phyloP scores from a whole-genome alignment of 37 sponge, comb jelly and placozoan species.

The Chondrilla cf. caribensis region DNA sequence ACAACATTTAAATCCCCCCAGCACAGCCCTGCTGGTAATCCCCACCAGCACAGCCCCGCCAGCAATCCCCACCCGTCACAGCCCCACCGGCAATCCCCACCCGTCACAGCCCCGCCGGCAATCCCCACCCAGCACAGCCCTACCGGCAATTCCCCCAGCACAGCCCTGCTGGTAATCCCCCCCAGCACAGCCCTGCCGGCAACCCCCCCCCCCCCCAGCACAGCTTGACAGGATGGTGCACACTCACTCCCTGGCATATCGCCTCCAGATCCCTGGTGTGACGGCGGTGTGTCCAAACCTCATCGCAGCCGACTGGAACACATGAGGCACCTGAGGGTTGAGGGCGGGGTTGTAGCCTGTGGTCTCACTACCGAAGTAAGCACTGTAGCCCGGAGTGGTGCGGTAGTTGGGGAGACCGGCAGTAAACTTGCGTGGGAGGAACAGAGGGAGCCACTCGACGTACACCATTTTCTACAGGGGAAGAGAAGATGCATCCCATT shows the following conservation, averaged over 20 bases:
- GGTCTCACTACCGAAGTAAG: slow-evolving; percentile 33
- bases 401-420: slow-evolving; percentile 1
- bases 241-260: slow-evolving; percentile 15
- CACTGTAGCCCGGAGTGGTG: slow-evolving; percentile 51
- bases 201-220: too few species aligned
- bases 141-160: too few species aligned
- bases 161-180: too few species aligned
- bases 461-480: slow-evolving; percentile 65
- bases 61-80: too few species aligned
- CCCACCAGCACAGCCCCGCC: too few species aligned
- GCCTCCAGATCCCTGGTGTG: slow-evolving; percentile 86
- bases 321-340: slow-evolving; percentile 84
- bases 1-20: too few species aligned
- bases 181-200: too few species aligned
- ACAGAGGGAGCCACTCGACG: slow-evolving; percentile 83
- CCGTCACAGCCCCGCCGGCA: too few species aligned
- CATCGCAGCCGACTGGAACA: slow-evolving; percentile 95
- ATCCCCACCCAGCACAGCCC: too few species aligned
- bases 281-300: slow-evolving; percentile 94
- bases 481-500: background rate
- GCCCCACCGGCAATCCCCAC: too few species aligned
- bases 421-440: slow-evolving; percentile 56
- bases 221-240: too few species aligned
- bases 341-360: slow-evolving; percentile 81
- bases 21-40: too few species aligned